Base-by-base conservation (phyloP, 2,888 invertebrate species). In the Slavum lentiscoides region DNA sequence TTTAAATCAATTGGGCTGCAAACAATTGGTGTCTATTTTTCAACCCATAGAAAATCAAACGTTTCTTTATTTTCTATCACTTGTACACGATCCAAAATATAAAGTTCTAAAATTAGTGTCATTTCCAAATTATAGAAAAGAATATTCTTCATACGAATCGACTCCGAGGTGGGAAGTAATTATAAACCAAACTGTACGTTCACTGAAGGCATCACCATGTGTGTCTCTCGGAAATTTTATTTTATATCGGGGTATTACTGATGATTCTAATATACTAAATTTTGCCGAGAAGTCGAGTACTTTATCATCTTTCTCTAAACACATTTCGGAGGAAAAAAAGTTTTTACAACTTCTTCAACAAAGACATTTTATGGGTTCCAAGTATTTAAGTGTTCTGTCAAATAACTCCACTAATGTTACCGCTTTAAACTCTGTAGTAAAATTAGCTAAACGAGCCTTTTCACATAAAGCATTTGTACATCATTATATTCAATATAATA, bases 81-180 rank as follows among this genome's bases (percentile, higher is more conserved):
- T 80, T 55, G 72, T 66, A 43, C 15, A 11, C n/a, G 15, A 80
- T 64, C 39, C 55, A 62, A 80, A 70, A 66, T 80, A 58, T 58
- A 80, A 72, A 64, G n/a, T 72, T 39, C 43, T 80, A 58, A 80
- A 66, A 43, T 64, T 72, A 72, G 58, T 58, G 3, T 66, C 80
- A 9, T 64, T 72, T 39, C 80, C 80, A 39, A 80, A 80, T 72
- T 64, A 80, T 58, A 72, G 80, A 80, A 80, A 21, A 66, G 80
- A 80, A 80, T 80, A 43, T 80, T 80, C 70, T 64, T 80, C 64
- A 3, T 80, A 80, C 43, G 80, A 80, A 72, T 80, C 72, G n/a
- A 72, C 72, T 64, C 80, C 80, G 0, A 72, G 70, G 23, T 80
- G 80, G 80, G 80, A 72, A 80, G 80, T 70, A 58, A 72, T 80